These are phyloP conservation scores for Selenia dentaria DNA, from an alignment of 2,888 invertebrate species.

Conservation along the genomic window DNA sequence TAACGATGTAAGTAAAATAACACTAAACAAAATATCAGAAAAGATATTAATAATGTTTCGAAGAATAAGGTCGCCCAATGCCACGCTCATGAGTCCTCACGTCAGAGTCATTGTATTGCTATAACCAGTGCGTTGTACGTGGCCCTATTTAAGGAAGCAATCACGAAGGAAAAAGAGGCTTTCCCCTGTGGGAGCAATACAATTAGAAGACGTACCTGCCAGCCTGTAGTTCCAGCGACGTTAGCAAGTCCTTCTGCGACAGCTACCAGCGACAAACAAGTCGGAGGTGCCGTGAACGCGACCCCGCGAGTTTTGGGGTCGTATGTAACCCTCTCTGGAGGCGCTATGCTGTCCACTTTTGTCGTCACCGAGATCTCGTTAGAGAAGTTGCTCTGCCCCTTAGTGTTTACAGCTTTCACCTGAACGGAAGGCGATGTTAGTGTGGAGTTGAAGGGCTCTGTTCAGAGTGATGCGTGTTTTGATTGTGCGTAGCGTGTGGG, in stretches of 20 bases:
- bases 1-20: no score
- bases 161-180: no score
- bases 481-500: slow-evolving; percentile 45
- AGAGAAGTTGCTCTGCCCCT: slow-evolving; percentile 94
- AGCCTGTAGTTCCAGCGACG: slow-evolving; percentile 52
- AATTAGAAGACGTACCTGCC: slow-evolving; percentile 59
- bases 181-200: no score
- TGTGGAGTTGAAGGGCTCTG: slow-evolving; percentile 13
- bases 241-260: slow-evolving; percentile 88
- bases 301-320: slow-evolving; percentile 91
- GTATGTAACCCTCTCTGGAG: slow-evolving; percentile 92
- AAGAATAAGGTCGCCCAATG: no score
- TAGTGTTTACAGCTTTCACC: slow-evolving; percentile 94
- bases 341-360: slow-evolving; percentile 92
- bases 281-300: slow-evolving; percentile 91
- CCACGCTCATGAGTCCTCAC: no score
- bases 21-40: no score
- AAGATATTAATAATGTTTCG: no score
- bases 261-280: slow-evolving; percentile 91
- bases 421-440: slow-evolving; percentile 47
- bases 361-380: slow-evolving; percentile 93
- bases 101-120: no score
- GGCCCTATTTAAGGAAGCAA: no score
- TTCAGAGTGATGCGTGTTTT: slow-evolving; percentile 30
- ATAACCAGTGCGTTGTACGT: no score